Evolutionary conservation across 2,888 invertebrate species (phyloP), one percentile per base, ranked within the genome.

Genomic region (Coelopa pilipes): DNA sequence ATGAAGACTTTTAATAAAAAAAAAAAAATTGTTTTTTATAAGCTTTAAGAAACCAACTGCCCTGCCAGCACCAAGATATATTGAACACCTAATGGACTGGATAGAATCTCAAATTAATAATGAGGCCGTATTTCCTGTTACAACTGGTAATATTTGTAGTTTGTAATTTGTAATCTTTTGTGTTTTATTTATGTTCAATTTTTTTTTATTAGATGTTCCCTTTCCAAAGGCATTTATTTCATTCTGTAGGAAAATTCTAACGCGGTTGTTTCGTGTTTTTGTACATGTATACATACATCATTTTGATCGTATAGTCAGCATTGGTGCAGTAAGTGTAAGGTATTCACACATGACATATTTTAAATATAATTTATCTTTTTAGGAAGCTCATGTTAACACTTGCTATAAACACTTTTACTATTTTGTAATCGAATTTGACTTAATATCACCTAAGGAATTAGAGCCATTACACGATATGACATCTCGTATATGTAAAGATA

Each of bases 271-370:
- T 87, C 89, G 96, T 79, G 96, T 97, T 4, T 97, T 97, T 87
- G 96, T 97, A 0, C 96, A 97, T 87, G 96, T 96, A 60, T 97
- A 97, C 85, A 97, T 97, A 78, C 96, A 97, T 88, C 97, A 97
- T 87, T 97, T 97, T 87, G 96, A 97, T 85, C 91, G 95, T 81
- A 90, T 97, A 76, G 93, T 95, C 34, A 92, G 93, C 62, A 93
- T 96, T 81, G 94, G 95, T 80, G 96, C 96, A 50, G 95, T 96
- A 89, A 92, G 93, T 90, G 81, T 17, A 0, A 10, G n/a, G 15
- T 60, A 70, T 1, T 24, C n/a, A 34, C 15, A 4, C 24, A 13
- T 59, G 11, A 34, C 34, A 49, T 66, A n/a, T n/a, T n/a, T n/a
- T n/a, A 17, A 49, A 17, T 47, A 66, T 47, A 66, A 47, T 15